Conservation (phyloP, 2,797 vertebrate species). For the Myotis daubentonii region DNA sequence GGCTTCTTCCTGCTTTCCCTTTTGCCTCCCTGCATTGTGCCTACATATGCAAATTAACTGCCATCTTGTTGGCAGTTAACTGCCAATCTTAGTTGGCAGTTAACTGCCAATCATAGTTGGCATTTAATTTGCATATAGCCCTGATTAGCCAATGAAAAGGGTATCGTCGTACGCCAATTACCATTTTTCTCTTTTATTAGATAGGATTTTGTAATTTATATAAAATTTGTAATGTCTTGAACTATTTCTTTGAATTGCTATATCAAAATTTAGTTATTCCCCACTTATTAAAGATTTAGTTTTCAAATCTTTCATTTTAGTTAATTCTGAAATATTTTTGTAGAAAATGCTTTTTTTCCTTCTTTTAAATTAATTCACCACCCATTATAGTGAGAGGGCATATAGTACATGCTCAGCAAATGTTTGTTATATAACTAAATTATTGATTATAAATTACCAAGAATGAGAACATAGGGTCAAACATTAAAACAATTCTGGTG, state of each 20-base stretch:
- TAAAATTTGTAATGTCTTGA: slow-evolving; percentile 2
- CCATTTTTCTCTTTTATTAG: too few relatives aligned
- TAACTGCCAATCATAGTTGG: too few relatives aligned
- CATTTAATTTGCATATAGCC: too few relatives aligned
- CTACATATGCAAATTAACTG: too few relatives aligned
- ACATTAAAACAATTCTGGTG: neutral
- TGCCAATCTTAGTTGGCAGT: too few relatives aligned
- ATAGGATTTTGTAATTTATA: neutral
- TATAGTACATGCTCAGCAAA: neutral
- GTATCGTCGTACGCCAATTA: too few relatives aligned
- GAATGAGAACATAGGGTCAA: neutral
- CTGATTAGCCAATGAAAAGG: too few relatives aligned
- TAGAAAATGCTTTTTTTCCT: slow-evolving; percentile 9
- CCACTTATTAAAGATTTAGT: neutral
- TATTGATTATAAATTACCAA: neutral
- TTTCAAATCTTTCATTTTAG: slow-evolving; percentile 23
- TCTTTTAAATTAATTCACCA: slow-evolving; percentile 1
- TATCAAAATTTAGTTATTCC: slow-evolving; percentile 19
- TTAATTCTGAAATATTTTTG: slow-evolving; percentile 1
- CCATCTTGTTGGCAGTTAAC: too few relatives aligned
- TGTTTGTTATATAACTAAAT: neutral
- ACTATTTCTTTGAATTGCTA: neutral
- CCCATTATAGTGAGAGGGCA: neutral
- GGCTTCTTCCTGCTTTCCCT: too few relatives aligned
- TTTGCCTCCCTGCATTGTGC: too few relatives aligned